phyloP scores from a whole-genome alignment of 1,140 invertebrate species.

The Diorhabda carinulata region DNA sequence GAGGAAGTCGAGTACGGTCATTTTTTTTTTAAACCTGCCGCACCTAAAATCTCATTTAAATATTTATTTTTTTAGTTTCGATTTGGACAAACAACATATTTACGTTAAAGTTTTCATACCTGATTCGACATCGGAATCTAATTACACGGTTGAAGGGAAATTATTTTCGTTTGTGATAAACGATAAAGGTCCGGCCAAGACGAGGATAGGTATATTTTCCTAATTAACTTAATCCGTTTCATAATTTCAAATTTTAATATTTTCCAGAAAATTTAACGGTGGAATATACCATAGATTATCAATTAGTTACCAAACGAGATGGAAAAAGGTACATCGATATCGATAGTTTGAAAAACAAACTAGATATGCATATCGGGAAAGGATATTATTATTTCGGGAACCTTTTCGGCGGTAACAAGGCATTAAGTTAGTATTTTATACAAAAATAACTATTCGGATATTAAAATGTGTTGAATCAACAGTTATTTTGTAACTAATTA shows the following conservation, averaged over 20 bases:
- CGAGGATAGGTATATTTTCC: constrained; percentile 44
- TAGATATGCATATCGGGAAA: constrained; percentile 54
- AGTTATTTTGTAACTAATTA: no score
- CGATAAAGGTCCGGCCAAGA: constrained; percentile 63
- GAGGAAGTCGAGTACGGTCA: constrained; percentile 30
- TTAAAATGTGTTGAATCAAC: no score
- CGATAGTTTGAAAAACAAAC: constrained; percentile 52
- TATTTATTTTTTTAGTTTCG: constrained; percentile 44
- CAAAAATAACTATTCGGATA: no score
- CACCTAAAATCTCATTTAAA: no score
- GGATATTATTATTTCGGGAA: constrained; percentile 52
- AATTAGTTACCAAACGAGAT: constrained; percentile 52
- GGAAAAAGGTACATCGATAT: constrained; percentile 53
- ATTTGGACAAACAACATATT: constrained; percentile 51
- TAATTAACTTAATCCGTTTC: not conserved
- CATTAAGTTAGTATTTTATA: constrained; percentile 49
- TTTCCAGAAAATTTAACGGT: constrained; percentile 48
- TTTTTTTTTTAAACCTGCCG: not conserved
- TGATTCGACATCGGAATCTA: constrained; percentile 55
- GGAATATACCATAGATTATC: constrained; percentile 53
- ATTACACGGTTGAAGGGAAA: constrained; percentile 65
- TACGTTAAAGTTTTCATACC: constrained; percentile 47
- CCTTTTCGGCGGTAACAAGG: constrained; percentile 56
- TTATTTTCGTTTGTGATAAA: constrained; percentile 65
- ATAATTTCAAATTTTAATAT: not conserved